Percentiles rank a stretch among this genome's conserved stretches.
Conservation (phyloP, 2,888 invertebrate species). For the Lamellibrachia columna region DNA sequence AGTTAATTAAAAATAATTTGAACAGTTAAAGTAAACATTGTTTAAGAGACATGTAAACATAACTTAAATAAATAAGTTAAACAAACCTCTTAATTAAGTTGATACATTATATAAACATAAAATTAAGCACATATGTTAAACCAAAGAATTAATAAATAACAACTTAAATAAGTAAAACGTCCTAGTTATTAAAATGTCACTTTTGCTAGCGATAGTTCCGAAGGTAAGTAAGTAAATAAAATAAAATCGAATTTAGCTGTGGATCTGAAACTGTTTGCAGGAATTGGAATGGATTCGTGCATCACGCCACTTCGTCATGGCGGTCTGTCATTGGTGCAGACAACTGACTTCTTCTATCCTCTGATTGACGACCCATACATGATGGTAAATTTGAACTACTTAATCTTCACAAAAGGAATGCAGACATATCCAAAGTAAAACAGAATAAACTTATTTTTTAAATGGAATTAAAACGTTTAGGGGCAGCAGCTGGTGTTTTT, state of each 20-base stretch:
- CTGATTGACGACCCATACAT: constrained; percentile 84
- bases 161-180: background rate
- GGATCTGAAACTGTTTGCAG: constrained; percentile 59
- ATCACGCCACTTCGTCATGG: constrained; percentile 81
- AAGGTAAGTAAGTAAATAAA: background rate
- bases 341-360: constrained; percentile 87
- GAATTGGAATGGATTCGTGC: constrained; percentile 86
- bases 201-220: background rate
- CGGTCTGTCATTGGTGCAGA: constrained; percentile 80
- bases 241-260: background rate
- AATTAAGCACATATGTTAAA: too few species aligned
- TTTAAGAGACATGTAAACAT: too few species aligned
- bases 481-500: too few species aligned
- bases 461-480: too few species aligned
- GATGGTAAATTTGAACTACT: constrained; percentile 71
- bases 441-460: background rate
- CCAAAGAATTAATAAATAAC: too few species aligned
- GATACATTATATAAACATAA: too few species aligned
- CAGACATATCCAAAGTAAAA: background rate
- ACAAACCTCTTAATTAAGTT: too few species aligned
- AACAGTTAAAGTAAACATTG: too few species aligned
- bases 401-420: background rate
- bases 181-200: background rate
- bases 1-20: too few species aligned
- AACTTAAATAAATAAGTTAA: too few species aligned